Percentiles rank a stretch among this genome's conserved stretches.
Evolutionary conservation across 2,797 vertebrate species (phyloP).

Genomic region (Betta splendens): DNA sequence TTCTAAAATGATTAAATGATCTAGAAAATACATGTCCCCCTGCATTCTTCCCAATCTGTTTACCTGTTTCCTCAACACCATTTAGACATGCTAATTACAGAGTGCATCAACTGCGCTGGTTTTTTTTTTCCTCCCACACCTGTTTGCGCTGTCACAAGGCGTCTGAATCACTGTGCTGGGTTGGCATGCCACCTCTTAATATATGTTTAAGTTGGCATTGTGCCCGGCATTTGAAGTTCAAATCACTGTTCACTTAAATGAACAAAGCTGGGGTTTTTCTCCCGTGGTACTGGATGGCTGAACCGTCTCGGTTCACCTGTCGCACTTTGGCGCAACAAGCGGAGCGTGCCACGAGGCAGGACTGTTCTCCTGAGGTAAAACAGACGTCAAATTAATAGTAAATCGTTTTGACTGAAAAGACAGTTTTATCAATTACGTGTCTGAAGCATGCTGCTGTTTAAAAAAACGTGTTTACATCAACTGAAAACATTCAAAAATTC

Average conservation of each 20-base stretch:
- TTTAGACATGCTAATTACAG: conserved; percentile 69
- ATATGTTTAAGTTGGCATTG: conserved; percentile 63
- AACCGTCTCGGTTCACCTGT: conserved; percentile 24
- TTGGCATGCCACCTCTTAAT: conserved; percentile 39
- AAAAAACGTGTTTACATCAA: not conserved
- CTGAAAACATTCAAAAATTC: not conserved
- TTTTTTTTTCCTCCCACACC: conserved; percentile 51
- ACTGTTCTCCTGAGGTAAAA: conserved; percentile 1
- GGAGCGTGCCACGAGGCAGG: not conserved
- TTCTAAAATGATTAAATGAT: conserved; percentile 19
- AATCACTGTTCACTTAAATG: conserved; percentile 60
- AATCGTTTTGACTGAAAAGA: not conserved
- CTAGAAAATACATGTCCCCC: conserved; percentile 26
- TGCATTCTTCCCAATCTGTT: conserved; percentile 27
- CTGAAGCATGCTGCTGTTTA: not conserved
- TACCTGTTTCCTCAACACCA: conserved; percentile 45
- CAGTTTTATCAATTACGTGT: not conserved
- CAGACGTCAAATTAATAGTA: not conserved
- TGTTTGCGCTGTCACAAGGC: conserved; percentile 58
- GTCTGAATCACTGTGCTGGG: conserved; percentile 38
- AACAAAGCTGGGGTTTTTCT: conserved; percentile 37
- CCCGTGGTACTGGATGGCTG: conserved; percentile 20
- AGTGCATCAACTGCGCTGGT: conserved; percentile 37
- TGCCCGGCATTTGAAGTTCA: conserved; percentile 42
- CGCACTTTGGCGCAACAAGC: conserved; percentile 10